Evolutionary conservation across 2,888 invertebrate genomes (phyloP).

Genomic region (Andrena dorsata): DNA sequence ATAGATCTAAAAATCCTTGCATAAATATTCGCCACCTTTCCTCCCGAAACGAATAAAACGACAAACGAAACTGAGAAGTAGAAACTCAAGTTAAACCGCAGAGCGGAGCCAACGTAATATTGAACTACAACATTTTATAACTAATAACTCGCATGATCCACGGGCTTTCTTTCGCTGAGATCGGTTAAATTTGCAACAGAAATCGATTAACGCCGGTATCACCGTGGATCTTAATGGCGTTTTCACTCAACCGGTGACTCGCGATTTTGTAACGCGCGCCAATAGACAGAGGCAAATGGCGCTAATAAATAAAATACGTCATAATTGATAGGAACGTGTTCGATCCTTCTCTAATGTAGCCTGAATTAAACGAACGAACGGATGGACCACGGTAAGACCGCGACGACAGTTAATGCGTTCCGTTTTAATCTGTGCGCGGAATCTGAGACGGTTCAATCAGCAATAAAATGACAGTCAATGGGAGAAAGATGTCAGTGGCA

Average conservation of each 20-base stretch:
- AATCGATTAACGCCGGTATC: not conserved
- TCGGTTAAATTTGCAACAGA: not conserved
- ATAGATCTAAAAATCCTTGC: not conserved
- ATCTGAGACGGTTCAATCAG: slow-evolving; percentile 31
- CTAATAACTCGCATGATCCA: slow-evolving; percentile 2
- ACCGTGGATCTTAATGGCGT: not conserved
- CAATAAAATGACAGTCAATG: slow-evolving; percentile 23
- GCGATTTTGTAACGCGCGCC: not conserved
- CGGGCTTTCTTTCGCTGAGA: not conserved
- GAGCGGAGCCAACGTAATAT: not conserved
- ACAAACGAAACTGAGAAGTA: too few species aligned
- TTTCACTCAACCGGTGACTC: not conserved
- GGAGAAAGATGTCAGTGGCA: slow-evolving; percentile 23
- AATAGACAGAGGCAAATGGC: not conserved
- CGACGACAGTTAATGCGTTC: slow-evolving; percentile 44
- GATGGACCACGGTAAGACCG: slow-evolving; percentile 20
- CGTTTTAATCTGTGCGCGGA: slow-evolving; percentile 43
- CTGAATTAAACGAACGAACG: slow-evolving; percentile 3
- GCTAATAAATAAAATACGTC: slow-evolving; percentile 5
- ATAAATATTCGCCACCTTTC: not conserved
- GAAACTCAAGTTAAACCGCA: not conserved
- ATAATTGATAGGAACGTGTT: not conserved
- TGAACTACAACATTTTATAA: not conserved
- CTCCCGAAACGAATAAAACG: too few species aligned
- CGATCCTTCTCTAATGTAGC: not conserved